These are phyloP conservation scores for Carabus problematicus DNA, from an alignment of 2,888 invertebrate species.

Conservation along the genomic window DNA sequence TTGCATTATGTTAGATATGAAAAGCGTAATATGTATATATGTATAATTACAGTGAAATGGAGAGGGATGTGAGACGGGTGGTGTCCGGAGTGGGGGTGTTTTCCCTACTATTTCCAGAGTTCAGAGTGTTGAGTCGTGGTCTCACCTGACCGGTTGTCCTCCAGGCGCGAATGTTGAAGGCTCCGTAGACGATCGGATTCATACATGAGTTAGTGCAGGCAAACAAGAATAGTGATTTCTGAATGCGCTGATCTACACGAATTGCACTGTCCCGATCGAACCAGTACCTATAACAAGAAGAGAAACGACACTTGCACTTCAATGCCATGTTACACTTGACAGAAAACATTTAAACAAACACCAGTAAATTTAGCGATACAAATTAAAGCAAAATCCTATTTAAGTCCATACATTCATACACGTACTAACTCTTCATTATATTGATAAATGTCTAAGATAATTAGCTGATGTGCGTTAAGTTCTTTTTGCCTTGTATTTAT, in stretches of 20 bases:
- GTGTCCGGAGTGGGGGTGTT: constrained; percentile 51
- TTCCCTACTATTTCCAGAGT: constrained; percentile 45
- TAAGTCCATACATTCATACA: too few relatives aligned
- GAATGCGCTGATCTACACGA: constrained; percentile 77
- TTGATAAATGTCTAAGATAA: too few relatives aligned
- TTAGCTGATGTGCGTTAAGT: too few relatives aligned
- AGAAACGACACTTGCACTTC: neutral
- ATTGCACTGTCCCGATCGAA: constrained; percentile 75
- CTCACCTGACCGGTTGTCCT: constrained; percentile 55
- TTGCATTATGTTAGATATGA: too few relatives aligned
- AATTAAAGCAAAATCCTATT: too few relatives aligned
- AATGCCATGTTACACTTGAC: too few relatives aligned
- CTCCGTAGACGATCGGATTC: constrained; percentile 95
- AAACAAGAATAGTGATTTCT: constrained; percentile 88
- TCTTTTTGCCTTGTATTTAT: too few relatives aligned
- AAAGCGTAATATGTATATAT: too few relatives aligned
- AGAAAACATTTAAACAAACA: too few relatives aligned
- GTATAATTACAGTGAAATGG: constrained; percentile 20
- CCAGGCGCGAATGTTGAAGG: constrained; percentile 77
- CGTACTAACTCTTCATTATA: too few relatives aligned
- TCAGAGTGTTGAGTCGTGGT: constrained; percentile 54
- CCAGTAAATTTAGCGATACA: too few relatives aligned
- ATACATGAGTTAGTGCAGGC: constrained; percentile 96
- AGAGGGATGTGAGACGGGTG: constrained; percentile 47
- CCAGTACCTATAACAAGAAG: constrained; percentile 73